Evolutionary conservation across 2,113 vertebrate genomes (phyloP).

Genomic region (Pholis gunnellus): DNA sequence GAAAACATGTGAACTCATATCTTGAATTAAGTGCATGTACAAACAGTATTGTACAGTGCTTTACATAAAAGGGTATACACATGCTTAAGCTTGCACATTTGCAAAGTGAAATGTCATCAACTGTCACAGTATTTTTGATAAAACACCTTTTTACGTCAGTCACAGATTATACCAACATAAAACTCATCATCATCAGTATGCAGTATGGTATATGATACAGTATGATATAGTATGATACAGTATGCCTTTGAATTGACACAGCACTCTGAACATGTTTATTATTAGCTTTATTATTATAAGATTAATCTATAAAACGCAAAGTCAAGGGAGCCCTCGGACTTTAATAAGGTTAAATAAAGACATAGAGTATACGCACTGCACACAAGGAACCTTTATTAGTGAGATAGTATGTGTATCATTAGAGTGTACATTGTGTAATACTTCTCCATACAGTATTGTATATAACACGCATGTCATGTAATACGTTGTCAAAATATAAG

Average conservation of each 20-base stretch:
- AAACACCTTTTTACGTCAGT: not conserved
- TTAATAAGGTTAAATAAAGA: constrained; percentile 48
- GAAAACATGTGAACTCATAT: not conserved
- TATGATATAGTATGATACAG: not conserved
- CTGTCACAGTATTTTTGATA: not conserved
- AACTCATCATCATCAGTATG: not conserved
- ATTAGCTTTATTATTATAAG: not conserved
- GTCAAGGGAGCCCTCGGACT: constrained; percentile 21
- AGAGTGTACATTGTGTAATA: constrained; percentile 1
- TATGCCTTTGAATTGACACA: not conserved
- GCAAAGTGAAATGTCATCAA: not conserved
- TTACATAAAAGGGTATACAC: not conserved
- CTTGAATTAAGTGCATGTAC: not conserved
- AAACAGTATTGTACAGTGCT: too few relatives aligned
- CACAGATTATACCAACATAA: not conserved
- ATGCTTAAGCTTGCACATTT: not conserved
- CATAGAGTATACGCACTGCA: not conserved
- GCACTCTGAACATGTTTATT: not conserved
- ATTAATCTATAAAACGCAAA: constrained; percentile 19
- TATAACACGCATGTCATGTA: not conserved
- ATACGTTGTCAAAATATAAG: not conserved
- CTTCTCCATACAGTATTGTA: not conserved
- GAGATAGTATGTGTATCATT: not conserved
- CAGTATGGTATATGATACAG: not conserved
- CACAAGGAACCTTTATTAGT: constrained; percentile 5